Evolutionary conservation across 2,888 invertebrate genomes (phyloP), one percentile per base, ranked within the genome.

Genomic region (Drosophila austrosaltans): DNA sequence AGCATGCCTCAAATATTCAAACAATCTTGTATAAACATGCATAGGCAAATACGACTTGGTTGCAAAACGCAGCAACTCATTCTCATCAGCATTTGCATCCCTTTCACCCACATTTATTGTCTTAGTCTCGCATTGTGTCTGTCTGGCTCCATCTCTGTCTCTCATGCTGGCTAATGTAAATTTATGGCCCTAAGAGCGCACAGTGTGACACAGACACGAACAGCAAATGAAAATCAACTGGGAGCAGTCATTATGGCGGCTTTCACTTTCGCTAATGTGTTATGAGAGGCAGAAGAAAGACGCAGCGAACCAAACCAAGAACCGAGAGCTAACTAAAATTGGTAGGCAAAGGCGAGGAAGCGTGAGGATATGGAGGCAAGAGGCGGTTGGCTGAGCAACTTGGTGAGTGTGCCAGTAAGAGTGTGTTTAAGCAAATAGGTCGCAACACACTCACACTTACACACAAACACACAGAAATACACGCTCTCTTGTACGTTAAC

Each of bases 201-300:
- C 70, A 66, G 79, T 73, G 78, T 74, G 73, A 77, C 79, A 80
- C 87, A 79, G 87, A 86, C 84, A 81, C 89, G 81, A 77, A 77
- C 79, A 75, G 76, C 77, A 81, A 86, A 89, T 89, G 82, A 86
- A 86, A 85, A 86, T 88, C 89, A 89, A 88, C 85, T 89, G 89
- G 89, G 90, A 90, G 79, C 77, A 78, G 90, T 89, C 85, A 89
- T 89, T 89, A 81, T 76, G 90, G 82, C 87, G 77, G 79, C 90
- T 89, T 87, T 87, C 86, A 84, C 83, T 86, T 86, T 83, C 81
- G 76, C 89, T 86, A 89, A 86, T 86, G 85, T 89, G 85, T 83
- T 89, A 80, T 83, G 87, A 83, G 84, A 73, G 73, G 70, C 79
- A 76, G 76, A 62, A 48, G 65, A 44, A 58, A 69, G 66, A 39